Percentiles rank a stretch among this genome's conserved stretches.
Conservation (phyloP, 1,140 invertebrate species). For the Drosophila nebulosa region DNA sequence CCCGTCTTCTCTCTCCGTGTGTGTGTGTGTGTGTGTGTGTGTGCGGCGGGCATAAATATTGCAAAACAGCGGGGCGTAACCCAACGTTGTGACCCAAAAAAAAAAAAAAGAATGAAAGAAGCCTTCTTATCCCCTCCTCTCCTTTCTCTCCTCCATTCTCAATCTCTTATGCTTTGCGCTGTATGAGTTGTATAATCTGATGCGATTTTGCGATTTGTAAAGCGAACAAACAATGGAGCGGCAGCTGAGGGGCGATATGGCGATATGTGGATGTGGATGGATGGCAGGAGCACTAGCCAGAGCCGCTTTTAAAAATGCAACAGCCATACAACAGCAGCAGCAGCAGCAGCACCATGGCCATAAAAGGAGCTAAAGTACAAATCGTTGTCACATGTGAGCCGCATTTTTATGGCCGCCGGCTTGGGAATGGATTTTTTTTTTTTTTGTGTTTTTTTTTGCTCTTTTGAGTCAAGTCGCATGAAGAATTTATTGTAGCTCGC, state of each 20-base stretch:
- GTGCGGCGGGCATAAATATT: slow-evolving; percentile 24
- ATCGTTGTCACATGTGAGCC: slow-evolving; percentile 81
- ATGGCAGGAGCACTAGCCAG: neutral
- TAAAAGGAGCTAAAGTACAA: slow-evolving; percentile 81
- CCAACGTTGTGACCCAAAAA: slow-evolving; percentile 38
- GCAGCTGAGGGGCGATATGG: too few relatives aligned
- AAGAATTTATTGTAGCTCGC: slow-evolving; percentile 70
- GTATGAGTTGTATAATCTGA: slow-evolving; percentile 68
- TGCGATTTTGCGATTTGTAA: slow-evolving; percentile 71
- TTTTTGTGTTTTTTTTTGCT: slow-evolving; percentile 8
- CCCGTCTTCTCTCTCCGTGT: neutral
- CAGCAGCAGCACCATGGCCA: slow-evolving; percentile 37
- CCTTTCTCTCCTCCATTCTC: neutral
- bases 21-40: neutral
- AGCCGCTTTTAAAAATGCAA: slow-evolving; percentile 47
- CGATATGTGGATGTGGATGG: neutral
- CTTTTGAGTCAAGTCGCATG: slow-evolving; percentile 39
- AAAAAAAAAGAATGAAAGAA: slow-evolving; percentile 27
- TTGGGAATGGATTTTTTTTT: slow-evolving; percentile 59
- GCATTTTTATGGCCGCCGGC: slow-evolving; percentile 80
- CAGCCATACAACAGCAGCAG: slow-evolving; percentile 15
- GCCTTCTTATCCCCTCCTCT: slow-evolving; percentile 11
- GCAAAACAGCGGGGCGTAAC: slow-evolving; percentile 8
- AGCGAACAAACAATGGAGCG: slow-evolving; percentile 11
- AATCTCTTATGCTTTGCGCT: neutral